Evolutionary conservation across 2,888 invertebrate species (phyloP), one percentile per base, ranked within the genome.

Genomic region (Acanthosoma haemorrhoidale): DNA sequence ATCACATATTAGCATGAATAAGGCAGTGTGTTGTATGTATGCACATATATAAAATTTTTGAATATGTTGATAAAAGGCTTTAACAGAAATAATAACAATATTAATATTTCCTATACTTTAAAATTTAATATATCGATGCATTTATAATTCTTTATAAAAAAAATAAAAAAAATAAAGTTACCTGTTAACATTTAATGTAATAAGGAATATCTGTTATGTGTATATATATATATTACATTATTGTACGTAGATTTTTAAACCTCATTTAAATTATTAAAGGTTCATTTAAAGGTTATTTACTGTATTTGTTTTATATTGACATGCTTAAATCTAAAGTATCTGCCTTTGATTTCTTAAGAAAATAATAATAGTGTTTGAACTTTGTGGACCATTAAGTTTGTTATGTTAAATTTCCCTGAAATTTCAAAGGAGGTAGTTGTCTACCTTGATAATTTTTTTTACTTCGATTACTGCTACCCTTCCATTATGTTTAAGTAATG

Each of bases 361-460:
- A 70, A 70, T 70, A 70, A 70, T 63, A 58, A 70, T 57, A 72
- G 70, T 43, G 43, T 70, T 70, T 67, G 72, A 70, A 72, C 59
- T 68, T 43, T 68, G 69, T 72, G 72, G 72, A 72, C 72, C 72
- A 61, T 70, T 43, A 58, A 59, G 67, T 70, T 68, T 72, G 72
- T 72, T 70, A 67, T 70, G 68, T 66, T 70, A 61, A 63, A 51
- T 70, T 43, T 72, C 72, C 72, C 72, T 72, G 72, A 70, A 67
- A 51, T 67, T 41, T 43, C 68, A 61, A 63, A 32, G 51, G 69
- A 61, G 61, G 69, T 43, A 41, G 61, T 31, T 41, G 11, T 61
- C 69, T 63, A 51, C 31, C 61, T 25, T 69, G 69, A 69, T 69
- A 69, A 68, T 41, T 68, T 58, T n/a, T 25, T 68, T 57, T 31